A percentile compares a stretch with the other conserved stretches of the same genome.
Evolutionary conservation across 1,140 invertebrate species (phyloP).

Genomic region (Pachypeltis micranthus): DNA sequence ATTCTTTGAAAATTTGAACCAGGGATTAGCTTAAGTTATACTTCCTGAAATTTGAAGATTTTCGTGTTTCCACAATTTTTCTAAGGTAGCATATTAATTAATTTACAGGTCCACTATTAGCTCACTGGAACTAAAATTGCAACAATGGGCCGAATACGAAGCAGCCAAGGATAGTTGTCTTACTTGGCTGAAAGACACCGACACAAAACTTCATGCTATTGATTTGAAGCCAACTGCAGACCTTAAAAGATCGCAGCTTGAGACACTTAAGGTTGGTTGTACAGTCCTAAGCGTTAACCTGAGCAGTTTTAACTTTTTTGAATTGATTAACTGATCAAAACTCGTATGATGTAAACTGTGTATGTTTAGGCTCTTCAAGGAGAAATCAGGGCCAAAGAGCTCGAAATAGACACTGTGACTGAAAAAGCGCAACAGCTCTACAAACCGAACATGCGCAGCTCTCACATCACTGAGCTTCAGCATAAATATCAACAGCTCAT

Average conservation of each 20-base stretch:
- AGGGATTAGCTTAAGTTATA: no score
- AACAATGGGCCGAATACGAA: conserved; percentile 87
- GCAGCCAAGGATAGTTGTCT: conserved; percentile 70
- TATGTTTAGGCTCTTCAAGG: conserved; percentile 71
- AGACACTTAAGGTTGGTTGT: conserved; percentile 46
- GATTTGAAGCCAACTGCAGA: conserved; percentile 71
- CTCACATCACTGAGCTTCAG: conserved; percentile 73
- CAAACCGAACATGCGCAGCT: conserved; percentile 52
- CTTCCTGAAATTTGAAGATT: no score
- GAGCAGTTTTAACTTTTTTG: background rate
- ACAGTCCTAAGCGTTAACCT: background rate
- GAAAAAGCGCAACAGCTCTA: conserved; percentile 77
- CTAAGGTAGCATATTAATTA: no score
- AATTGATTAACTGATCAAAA: no score
- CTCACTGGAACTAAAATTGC: conserved; percentile 62
- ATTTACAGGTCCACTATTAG: conserved; percentile 53
- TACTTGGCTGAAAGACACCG: conserved; percentile 78
- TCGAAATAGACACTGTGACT: conserved; percentile 84
- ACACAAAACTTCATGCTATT: conserved; percentile 74
- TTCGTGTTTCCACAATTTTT: no score
- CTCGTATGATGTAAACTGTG: no score
- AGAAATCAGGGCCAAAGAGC: conserved; percentile 77
- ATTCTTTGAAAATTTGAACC: no score
- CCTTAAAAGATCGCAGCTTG: conserved; percentile 75
- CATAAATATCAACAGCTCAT: conserved; percentile 83